Evolutionary conservation across 2,113 vertebrate genomes (phyloP), one percentile per base, ranked within the genome.

Genomic region (Anser cygnoides): DNA sequence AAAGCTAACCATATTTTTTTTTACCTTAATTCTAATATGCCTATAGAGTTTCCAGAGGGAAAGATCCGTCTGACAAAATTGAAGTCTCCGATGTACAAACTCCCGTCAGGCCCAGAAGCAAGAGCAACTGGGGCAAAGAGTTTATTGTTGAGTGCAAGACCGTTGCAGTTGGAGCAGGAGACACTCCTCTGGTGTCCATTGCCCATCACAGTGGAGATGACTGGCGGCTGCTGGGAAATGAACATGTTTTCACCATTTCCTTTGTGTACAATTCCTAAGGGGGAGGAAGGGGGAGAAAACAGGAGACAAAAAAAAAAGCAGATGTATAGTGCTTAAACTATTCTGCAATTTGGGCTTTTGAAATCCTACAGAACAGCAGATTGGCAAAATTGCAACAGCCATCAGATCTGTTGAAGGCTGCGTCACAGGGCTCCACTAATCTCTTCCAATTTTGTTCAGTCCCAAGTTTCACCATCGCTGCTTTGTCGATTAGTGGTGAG

Each of bases 211-310:
- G 99, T 99, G 83, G 98, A 97, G 96, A 99, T 99, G 58, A 99
- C 98, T 9, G 98, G 98, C 2, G 99, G 99, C 96, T 99, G 99
- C 98, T 99, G 99, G 91, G 99, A 99, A 93, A 99, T 99, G 97
- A 99, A 99, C 93, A 99, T 95, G 87, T 99, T 99, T 97, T 99
- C 99, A 72, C 99, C 99, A 12, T 99, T 99, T 83, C 99, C 99
- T 98, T 99, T 99, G 97, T 99, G 99, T 73, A 99, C 98, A 77
- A 99, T 99, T 96, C 99, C 99, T 99, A 88, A 35, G 19, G 74
- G 71, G 20, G 7, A 43, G 12, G 77, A 15, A 43, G 5, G 31
- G 26, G 6, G 35, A 85, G 54, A 65, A 52, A 92, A 81, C 6
- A 70, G 25, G 72, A 67, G 29, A 58, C 20, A 72, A n/a, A 75